Evolutionary conservation across 2,113 vertebrate species (phyloP), one percentile per base, ranked within the genome.

Genomic region (Globicephala melas): DNA sequence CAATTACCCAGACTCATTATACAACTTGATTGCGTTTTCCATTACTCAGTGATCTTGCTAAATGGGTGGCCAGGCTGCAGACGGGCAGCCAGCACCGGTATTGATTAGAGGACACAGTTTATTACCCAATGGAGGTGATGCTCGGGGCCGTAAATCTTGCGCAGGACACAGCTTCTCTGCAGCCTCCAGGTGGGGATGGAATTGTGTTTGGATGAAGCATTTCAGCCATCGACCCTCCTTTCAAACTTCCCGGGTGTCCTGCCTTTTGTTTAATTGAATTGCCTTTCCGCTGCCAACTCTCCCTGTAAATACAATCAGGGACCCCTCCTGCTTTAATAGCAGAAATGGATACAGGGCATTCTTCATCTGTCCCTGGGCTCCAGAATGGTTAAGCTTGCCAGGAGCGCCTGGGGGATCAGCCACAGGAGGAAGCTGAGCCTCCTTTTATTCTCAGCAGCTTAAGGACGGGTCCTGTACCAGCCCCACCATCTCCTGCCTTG

Each of bases 1-100:
- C 92, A 89, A 95, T 97, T 86, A 94, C 89, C 67, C 79, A 58
- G 67, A 70, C 94, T 97, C 96, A 93, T 94, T 93, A 91, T 82
- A 77, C 95, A 62, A 68, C 73, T 89, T 31, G 36, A 74, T 93
- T 93, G 93, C 28, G 0, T 97, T 93, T 94, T 74, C 96, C 91
- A 73, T 97, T 60, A 86, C 89, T 53, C 50, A 5, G 95, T 50
- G 92, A 92, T 95, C 96, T 92, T 95, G 94, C 91, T 95, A 91
- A 97, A 77, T 87, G 93, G 74, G 68, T 0, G 0, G 88, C 95
- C 89, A 67, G 12, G 85, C 70, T 68, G 44, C 71, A 44, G 93
- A 70, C n/a, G 2, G 86, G 89, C 93, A n/a, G 85, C 92, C 38
- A 36, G 58, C 0, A 50, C 86, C 73, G 20, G 0, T 50, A 77